Evolutionary conservation across 1,140 invertebrate genomes (phyloP), one percentile per base, ranked within the genome.

Genomic region (Branchinecta lindahli): DNA sequence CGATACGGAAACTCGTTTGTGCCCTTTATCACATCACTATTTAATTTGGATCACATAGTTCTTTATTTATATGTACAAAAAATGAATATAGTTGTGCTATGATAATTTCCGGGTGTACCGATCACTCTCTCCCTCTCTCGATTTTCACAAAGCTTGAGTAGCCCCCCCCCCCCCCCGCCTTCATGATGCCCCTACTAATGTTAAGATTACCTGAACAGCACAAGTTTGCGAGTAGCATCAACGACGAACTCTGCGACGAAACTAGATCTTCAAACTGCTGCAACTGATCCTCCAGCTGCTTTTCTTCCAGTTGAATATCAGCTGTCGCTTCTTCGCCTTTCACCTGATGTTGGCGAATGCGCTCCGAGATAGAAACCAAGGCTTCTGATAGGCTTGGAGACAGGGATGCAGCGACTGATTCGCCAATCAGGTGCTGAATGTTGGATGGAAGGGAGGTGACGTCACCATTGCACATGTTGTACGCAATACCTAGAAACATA

Each of bases 171-270:
- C 33, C 33, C 33, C 33, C 33, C 33, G 2, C 33, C 33, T 33
- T 1, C 33, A 33, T 33, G 33, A 33, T 3, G 33, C 33, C 33
- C 33, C 33, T 33, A 33, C 5, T 33, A 33, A 33, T 33, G 1
- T 33, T 33, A 33, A 33, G 33, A 33, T 69, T 10, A 68, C 46
- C 45, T 20, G 20, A 45, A 12, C 86, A 85, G 73, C 85, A 87
- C 45, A 89, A 77, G 78, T 89, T 89, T 15, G 87, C 82, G 67
- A 88, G 77, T 68, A 87, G 85, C 78, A 88, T 87, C 69, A 88
- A 76, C 8, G 85, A 83, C 74, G 84, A 81, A 73, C 85, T 83
- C 75, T 88, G 86, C 3, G 85, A 83, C 70, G 82, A 80, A 8
- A 88, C 74, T 61, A 87, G 75, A 70, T 76, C 73, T 45, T 77